Evolutionary conservation across 2,888 invertebrate species (phyloP).

Genomic region (Agonopterix heracliana): DNA sequence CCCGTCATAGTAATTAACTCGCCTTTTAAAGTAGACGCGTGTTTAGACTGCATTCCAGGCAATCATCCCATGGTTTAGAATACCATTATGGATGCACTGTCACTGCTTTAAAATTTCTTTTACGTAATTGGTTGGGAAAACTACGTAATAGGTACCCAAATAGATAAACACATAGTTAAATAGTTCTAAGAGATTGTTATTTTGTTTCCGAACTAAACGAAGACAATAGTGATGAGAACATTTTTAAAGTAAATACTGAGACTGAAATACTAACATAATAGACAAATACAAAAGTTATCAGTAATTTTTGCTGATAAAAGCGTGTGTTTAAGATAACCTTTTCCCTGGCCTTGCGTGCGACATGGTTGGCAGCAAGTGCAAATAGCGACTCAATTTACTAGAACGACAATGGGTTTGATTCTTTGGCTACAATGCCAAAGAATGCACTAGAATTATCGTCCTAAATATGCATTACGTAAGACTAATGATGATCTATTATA

Average conservation of each 20-base stretch:
- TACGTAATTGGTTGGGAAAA: neutral
- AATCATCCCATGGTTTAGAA: slow-evolving; percentile 24
- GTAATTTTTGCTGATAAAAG: too few species aligned
- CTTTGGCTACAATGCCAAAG: slow-evolving; percentile 43
- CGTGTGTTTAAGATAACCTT: slow-evolving; percentile 9
- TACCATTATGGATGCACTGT: neutral
- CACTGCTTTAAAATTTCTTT: neutral
- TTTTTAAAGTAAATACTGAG: too few species aligned
- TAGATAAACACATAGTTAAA: too few species aligned
- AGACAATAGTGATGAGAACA: too few species aligned
- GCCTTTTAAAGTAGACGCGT: slow-evolving; percentile 29
- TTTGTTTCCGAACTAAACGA: too few species aligned
- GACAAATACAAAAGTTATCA: too few species aligned
- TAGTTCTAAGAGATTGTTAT: too few species aligned
- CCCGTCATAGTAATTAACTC: slow-evolving; percentile 38
- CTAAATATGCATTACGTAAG: slow-evolving; percentile 6
- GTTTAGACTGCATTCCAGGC: slow-evolving; percentile 36
- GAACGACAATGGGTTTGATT: slow-evolving; percentile 31
- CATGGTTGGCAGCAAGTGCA: slow-evolving; percentile 23
- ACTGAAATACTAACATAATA: too few species aligned
- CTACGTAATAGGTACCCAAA: too few species aligned
- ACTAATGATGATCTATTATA: too few species aligned
- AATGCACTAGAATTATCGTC: slow-evolving; percentile 39
- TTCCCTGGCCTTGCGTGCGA: slow-evolving; percentile 17
- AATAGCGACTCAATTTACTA: slow-evolving; percentile 30